phyloP scores from a whole-genome alignment of 2,113 vertebrate genomes.

The Forbesichthys agassizii region DNA sequence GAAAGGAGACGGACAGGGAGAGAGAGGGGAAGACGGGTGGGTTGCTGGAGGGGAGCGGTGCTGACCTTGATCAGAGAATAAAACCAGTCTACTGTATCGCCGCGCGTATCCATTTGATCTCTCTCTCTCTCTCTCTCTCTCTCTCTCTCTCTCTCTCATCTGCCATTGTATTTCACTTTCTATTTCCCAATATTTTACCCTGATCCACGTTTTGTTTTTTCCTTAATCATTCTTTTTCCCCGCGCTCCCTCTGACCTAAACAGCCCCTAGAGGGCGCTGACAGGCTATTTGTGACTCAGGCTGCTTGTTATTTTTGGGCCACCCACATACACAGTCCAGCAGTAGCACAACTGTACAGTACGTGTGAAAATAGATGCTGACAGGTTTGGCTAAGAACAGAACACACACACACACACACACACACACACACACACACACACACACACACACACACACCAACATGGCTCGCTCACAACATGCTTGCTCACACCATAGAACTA shows the following conservation, averaged over 20 bases:
- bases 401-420: not conserved
- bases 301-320: too few species aligned
- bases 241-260: too few species aligned
- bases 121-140: slow-evolving; percentile 20
- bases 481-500: too few species aligned
- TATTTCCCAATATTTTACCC: not conserved
- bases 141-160: not conserved
- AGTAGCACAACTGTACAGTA: too few species aligned
- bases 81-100: slow-evolving; percentile 62
- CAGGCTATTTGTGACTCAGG: too few species aligned
- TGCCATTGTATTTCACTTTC: not conserved
- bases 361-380: too few species aligned
- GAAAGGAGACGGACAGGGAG: slow-evolving; percentile 6
- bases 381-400: too few species aligned
- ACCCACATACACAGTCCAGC: too few species aligned
- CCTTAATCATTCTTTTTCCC: too few species aligned
- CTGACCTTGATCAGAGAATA: slow-evolving; percentile 74
- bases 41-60: slow-evolving; percentile 40
- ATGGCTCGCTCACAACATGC: not conserved
- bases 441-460: not conserved
- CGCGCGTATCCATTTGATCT: slow-evolving; percentile 55
- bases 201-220: too few species aligned
- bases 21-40: slow-evolving; percentile 57
- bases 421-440: not conserved
- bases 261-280: too few species aligned